phyloP scores from a whole-genome alignment of 2,888 invertebrate species.

The Heliconius ethilla region DNA sequence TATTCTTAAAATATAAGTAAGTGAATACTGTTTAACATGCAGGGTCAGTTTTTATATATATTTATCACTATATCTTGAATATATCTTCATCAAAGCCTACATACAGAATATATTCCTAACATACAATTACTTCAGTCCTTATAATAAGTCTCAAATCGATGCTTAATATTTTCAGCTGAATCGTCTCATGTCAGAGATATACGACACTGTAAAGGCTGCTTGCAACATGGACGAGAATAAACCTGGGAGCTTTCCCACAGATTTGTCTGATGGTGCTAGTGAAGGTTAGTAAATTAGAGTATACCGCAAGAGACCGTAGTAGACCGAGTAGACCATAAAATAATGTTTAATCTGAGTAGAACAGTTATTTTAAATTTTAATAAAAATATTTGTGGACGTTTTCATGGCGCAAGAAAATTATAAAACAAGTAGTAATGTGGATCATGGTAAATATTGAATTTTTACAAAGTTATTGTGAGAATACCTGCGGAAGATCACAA shows the following conservation, averaged over 20 bases:
- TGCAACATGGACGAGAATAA: constrained; percentile 77
- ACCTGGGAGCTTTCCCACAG: constrained; percentile 72
- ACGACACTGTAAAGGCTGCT: constrained; percentile 77
- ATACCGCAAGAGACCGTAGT: constrained; percentile 16
- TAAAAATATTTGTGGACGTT: background rate
- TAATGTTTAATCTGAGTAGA: background rate
- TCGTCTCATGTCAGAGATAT: constrained; percentile 78
- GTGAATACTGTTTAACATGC: too few relatives aligned
- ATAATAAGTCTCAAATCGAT: background rate
- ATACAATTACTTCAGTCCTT: background rate
- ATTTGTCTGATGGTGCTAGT: constrained; percentile 66
- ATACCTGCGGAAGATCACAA: background rate
- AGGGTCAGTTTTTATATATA: too few relatives aligned
- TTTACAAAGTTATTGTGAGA: background rate
- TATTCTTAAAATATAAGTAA: too few relatives aligned
- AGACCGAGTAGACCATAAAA: background rate
- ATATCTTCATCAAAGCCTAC: too few relatives aligned
- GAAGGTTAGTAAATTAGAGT: constrained; percentile 58
- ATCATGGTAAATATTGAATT: background rate
- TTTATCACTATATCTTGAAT: too few relatives aligned
- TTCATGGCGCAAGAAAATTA: background rate
- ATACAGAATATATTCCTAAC: background rate
- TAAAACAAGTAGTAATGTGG: background rate
- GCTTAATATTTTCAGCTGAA: constrained; percentile 64
- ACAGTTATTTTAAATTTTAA: background rate